Percentiles rank a stretch among this genome's conserved stretches.
These are phyloP conservation scores for Lepeophtheirus nordmannii DNA, from an alignment of 2,888 invertebrate genomes.

Conservation along the genomic window DNA sequence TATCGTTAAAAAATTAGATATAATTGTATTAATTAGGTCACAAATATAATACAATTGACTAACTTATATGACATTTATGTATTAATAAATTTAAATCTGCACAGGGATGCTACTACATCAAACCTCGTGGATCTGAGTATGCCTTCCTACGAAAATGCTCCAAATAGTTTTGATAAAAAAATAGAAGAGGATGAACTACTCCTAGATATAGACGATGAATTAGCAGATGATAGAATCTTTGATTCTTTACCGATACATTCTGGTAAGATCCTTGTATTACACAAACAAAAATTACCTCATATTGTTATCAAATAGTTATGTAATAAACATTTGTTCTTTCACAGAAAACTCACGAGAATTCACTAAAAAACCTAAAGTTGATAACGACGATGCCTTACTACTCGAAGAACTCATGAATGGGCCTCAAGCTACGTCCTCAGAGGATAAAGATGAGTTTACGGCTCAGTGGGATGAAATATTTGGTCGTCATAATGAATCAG, in stretches of 20 bases:
- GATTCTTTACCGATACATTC: conserved; percentile 2
- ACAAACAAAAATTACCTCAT: too few species aligned
- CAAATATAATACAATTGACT: too few species aligned
- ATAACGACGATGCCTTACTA: conserved; percentile 10
- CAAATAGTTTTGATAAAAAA: background rate
- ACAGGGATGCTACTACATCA: background rate
- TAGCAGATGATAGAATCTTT: background rate
- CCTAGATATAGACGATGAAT: background rate
- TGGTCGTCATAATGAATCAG: conserved; percentile 5
- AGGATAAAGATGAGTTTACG: background rate
- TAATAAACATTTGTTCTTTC: background rate
- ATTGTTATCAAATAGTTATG: too few species aligned
- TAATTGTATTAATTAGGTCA: too few species aligned
- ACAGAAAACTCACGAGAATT: conserved; percentile 1
- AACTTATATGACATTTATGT: background rate
- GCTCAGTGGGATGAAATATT: conserved; percentile 20
- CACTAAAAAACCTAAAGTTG: background rate
- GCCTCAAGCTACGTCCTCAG: background rate
- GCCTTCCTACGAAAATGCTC: background rate
- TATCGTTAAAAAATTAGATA: background rate
- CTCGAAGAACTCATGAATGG: conserved; percentile 14
- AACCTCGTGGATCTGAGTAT: background rate
- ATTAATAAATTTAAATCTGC: background rate
- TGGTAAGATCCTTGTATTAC: background rate
- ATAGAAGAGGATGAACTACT: background rate